Evolutionary conservation across 2,797 vertebrate species (phyloP).

Genomic region (Crax fasciolata): DNA sequence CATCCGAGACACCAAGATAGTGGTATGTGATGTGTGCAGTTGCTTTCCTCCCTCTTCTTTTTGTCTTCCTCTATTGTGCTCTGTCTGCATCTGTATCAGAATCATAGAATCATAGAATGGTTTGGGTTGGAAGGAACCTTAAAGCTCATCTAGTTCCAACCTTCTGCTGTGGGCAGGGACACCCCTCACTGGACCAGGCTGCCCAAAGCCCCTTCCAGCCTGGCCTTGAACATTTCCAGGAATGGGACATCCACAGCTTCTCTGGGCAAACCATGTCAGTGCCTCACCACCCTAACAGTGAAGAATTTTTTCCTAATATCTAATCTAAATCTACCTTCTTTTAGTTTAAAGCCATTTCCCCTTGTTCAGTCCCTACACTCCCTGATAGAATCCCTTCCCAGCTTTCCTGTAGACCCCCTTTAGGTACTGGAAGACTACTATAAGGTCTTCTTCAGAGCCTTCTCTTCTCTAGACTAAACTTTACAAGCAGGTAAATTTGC

Average conservation of each 20-base stretch:
- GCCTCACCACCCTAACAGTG: neutral
- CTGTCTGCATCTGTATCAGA: neutral
- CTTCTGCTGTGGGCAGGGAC: neutral
- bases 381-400: neutral
- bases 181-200: neutral
- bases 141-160: neutral
- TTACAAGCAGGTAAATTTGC: neutral
- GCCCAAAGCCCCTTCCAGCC: neutral
- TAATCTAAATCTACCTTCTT: neutral
- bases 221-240: neutral
- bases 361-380: too few relatives aligned
- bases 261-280: neutral
- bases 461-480: neutral
- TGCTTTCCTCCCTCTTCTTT: neutral
- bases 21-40: constrained; percentile 79
- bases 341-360: neutral
- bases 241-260: neutral
- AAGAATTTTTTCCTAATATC: neutral
- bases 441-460: neutral
- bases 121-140: neutral
- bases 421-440: neutral
- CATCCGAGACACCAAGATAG: constrained; percentile 85
- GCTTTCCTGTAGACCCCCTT: neutral
- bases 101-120: neutral
- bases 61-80: neutral